Conservation (phyloP, 2,888 invertebrate genomes). For the Lycophotia porphyrea region DNA sequence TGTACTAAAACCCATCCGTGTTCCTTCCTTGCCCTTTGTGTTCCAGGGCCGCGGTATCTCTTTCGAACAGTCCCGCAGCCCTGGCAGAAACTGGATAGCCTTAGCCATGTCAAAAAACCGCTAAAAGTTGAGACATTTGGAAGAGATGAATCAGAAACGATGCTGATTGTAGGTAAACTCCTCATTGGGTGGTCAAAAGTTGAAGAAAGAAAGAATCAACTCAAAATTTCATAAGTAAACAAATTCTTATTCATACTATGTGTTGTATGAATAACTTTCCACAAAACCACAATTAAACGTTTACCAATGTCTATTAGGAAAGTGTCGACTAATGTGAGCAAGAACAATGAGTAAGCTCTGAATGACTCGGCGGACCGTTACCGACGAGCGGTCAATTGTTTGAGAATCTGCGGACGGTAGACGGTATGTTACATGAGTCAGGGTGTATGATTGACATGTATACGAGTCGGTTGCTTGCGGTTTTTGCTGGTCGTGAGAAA, state of each 20-base stretch:
- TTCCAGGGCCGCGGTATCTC: no score
- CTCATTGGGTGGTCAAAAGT: no score
- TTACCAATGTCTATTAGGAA: conserved; percentile 42
- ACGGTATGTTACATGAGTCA: conserved; percentile 55
- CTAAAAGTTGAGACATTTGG: no score
- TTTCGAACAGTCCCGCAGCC: no score
- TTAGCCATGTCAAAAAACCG: no score
- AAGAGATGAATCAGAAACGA: no score
- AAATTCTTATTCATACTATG: not conserved
- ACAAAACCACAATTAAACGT: conserved; percentile 37
- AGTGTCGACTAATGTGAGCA: conserved; percentile 32
- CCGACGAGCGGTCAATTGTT: conserved; percentile 59
- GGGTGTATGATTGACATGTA: conserved; percentile 54
- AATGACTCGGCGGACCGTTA: conserved; percentile 42
- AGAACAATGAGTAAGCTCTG: conserved; percentile 60
- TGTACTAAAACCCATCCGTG: no score
- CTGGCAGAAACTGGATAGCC: no score
- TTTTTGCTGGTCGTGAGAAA: conserved; percentile 35
- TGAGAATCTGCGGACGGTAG: conserved; percentile 33
- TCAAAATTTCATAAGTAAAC: not conserved
- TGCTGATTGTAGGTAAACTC: no score
- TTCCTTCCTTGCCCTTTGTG: no score
- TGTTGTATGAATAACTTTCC: conserved; percentile 37
- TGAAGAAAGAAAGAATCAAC: no score
- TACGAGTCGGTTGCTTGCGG: conserved; percentile 38